Base-by-base conservation (phyloP, 2,888 invertebrate species). In the Thecophora atra region DNA sequence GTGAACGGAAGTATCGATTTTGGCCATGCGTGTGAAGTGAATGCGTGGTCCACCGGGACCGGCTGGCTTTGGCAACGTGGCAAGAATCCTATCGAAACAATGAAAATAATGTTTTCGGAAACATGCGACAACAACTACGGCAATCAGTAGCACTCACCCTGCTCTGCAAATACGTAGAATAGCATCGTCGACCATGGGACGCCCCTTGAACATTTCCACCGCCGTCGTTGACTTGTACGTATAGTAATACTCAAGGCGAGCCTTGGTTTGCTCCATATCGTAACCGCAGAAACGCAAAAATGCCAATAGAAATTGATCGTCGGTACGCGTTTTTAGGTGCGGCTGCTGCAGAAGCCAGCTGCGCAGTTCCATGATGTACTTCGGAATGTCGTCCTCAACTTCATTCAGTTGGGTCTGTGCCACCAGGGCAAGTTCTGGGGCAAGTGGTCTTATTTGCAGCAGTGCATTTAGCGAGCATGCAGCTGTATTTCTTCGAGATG, bases 161-260 rank as follows among this genome's bases (percentile, higher is more conserved):
- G 81, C 79, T 77, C 76, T 77, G 24, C 80, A 77, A 70, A 84
- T 72, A 28, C 80, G 80, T n/a, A 81, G 60, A 21, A 81, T 78
- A 28, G 82, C 82, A 63, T 84, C 83, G 69, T 82, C 81, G 8
- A 83, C 79, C 52, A 30, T 24, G n/a, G 77, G 66, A 2, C 83
- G 81, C 52, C 80, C 75, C 68, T 78, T 85, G 77, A 89, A 89
- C 75, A 90, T 86, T 77, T 91, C 91, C 44, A 73, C 72, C 1
- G 91, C 78, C 26, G 80, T 80, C 72, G 80, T 79, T 30, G 83
- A 74, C 73, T 83, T 83, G 76, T 83, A 82, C 11, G 89, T 89
- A 78, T 91, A 90, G 79, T 88, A 91, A 85, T 88, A 88, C 70
- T 89, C 88, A 8, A 90, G 77, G 76, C 90, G 89, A 72, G 88